Evolutionary conservation across 1,140 invertebrate species (phyloP).

Genomic region (Coelopa frigida): DNA sequence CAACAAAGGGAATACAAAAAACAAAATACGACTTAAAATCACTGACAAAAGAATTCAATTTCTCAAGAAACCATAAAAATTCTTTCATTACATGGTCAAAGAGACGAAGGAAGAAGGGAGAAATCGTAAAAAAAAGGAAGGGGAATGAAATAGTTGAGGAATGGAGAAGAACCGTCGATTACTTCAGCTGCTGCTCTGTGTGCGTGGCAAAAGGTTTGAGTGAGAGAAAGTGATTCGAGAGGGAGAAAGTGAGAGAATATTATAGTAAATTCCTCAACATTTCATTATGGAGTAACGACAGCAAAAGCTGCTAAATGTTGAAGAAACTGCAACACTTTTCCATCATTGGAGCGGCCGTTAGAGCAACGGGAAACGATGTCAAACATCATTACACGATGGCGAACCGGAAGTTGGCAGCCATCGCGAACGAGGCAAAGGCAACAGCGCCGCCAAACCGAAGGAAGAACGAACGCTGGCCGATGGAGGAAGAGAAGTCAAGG

Average conservation of each 20-base stretch:
- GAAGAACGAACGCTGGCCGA: background rate
- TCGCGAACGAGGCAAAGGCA: conserved; percentile 2
- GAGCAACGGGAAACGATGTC: conserved; percentile 15
- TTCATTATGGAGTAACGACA: too few species aligned
- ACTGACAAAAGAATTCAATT: conserved; percentile 20
- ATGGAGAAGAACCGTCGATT: too few species aligned
- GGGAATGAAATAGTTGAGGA: too few species aligned
- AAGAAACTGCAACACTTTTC: conserved; percentile 12
- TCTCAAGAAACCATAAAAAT: conserved; percentile 13
- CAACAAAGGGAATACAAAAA: too few species aligned
- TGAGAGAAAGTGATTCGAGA: background rate
- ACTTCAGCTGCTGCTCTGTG: background rate
- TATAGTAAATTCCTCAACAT: too few species aligned
- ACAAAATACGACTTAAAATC: too few species aligned
- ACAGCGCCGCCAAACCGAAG: background rate
- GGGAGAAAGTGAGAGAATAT: background rate
- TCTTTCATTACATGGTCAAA: conserved; percentile 3
- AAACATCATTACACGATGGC: conserved; percentile 14
- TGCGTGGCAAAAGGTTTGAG: background rate
- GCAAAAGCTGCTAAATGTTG: too few species aligned
- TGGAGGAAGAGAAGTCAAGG: too few species aligned
- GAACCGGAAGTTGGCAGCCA: too few species aligned
- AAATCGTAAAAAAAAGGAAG: too few species aligned
- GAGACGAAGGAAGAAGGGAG: too few species aligned
- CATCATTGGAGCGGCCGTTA: conserved; percentile 16